A percentile compares a stretch with the other conserved stretches of the same genome.
phyloP scores from a whole-genome alignment of 2,797 vertebrate genomes.

The Danionella dracula region DNA sequence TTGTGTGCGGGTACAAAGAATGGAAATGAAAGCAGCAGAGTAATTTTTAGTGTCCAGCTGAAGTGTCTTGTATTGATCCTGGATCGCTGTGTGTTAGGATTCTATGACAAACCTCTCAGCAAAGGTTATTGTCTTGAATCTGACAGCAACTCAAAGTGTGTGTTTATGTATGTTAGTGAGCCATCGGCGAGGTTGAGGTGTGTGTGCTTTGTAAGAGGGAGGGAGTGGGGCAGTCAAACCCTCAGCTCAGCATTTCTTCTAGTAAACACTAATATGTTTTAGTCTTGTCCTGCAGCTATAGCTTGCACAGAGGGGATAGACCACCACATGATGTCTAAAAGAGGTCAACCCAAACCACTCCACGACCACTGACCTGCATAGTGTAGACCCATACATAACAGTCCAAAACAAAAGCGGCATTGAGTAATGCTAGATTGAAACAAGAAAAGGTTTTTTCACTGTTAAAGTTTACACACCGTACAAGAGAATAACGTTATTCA shows the following conservation, averaged over 20 bases:
- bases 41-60: background rate
- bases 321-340: background rate
- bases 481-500: too few species aligned
- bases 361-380: slow-evolving; percentile 28
- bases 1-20: slow-evolving; percentile 7
- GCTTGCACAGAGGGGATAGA: background rate
- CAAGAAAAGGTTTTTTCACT: too few species aligned
- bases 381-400: background rate
- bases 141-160: slow-evolving; percentile 15
- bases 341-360: slow-evolving; percentile 39
- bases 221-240: slow-evolving; percentile 15
- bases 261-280: slow-evolving; percentile 25
- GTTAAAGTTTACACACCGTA: too few species aligned
- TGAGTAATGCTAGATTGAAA: too few species aligned
- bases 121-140: slow-evolving; percentile 17
- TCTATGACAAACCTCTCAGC: background rate
- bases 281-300: slow-evolving; percentile 24
- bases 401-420: too few species aligned
- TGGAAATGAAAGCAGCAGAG: background rate
- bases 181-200: background rate
- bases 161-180: background rate
- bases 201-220: background rate
- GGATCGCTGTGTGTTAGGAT: background rate
- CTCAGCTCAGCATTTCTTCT: slow-evolving; percentile 17
- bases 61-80: slow-evolving; percentile 10